phyloP scores from a whole-genome alignment of 2,113 vertebrate species.

The Hiodon tergisus region DNA sequence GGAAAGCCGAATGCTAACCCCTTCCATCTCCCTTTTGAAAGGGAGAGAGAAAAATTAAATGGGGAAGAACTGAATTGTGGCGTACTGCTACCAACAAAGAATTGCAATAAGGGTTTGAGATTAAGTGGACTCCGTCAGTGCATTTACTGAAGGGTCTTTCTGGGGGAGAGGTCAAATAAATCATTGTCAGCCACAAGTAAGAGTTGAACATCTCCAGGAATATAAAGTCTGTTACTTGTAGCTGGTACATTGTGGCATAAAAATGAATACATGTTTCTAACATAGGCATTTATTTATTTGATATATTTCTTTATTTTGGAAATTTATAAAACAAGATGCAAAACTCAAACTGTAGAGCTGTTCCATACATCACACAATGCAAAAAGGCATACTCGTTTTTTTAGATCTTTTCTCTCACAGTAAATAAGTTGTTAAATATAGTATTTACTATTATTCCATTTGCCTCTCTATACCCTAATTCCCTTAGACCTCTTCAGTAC shows the following conservation, averaged over 20 bases:
- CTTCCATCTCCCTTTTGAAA: slow-evolving; percentile 24
- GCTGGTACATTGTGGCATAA: slow-evolving; percentile 65
- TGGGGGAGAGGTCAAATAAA: slow-evolving; percentile 41
- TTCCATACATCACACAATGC: slow-evolving; percentile 48
- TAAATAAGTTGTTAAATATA: slow-evolving; percentile 16
- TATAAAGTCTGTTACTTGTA: slow-evolving; percentile 45
- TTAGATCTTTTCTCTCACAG: slow-evolving; percentile 16
- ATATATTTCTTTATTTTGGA: slow-evolving; percentile 66
- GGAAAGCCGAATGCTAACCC: slow-evolving; percentile 36
- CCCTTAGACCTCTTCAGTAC: slow-evolving; percentile 4
- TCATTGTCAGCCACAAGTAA: slow-evolving; percentile 49
- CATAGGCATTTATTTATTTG: slow-evolving; percentile 90
- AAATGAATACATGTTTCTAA: slow-evolving; percentile 78
- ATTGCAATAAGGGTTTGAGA: slow-evolving; percentile 51
- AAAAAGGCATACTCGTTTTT: slow-evolving; percentile 23
- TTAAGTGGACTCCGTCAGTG: slow-evolving; percentile 42
- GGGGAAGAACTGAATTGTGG: slow-evolving; percentile 56
- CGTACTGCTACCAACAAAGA: slow-evolving; percentile 81
- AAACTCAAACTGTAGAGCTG: slow-evolving; percentile 51
- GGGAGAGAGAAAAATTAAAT: slow-evolving; percentile 33
- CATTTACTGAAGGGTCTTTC: slow-evolving; percentile 43
- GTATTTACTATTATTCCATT: slow-evolving; percentile 63
- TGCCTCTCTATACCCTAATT: slow-evolving; percentile 19
- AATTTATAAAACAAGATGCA: slow-evolving; percentile 54
- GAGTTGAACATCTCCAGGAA: slow-evolving; percentile 41